Evolutionary conservation across 2,888 invertebrate species (phyloP).

Genomic region (Hemithea aestivaria): DNA sequence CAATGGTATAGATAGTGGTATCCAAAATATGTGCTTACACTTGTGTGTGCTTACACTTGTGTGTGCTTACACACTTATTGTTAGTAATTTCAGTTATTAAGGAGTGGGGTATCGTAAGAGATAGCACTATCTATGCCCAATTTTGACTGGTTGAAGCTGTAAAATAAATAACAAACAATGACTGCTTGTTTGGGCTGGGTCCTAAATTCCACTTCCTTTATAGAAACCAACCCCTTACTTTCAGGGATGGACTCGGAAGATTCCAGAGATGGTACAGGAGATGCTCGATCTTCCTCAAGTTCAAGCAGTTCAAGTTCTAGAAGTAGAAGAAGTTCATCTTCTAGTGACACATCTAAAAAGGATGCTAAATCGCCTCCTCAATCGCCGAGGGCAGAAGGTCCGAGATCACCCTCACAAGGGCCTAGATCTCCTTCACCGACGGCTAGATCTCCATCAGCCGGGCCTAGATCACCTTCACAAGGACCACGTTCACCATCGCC

Average conservation of each 20-base stretch:
- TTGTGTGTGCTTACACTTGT: no score
- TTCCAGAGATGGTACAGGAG: constrained; percentile 73
- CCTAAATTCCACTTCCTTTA: constrained; percentile 26
- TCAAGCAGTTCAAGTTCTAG: constrained; percentile 72
- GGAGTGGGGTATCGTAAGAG: no score
- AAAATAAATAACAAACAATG: constrained; percentile 33
- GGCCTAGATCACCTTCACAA: constrained; percentile 54
- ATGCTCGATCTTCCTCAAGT: constrained; percentile 66
- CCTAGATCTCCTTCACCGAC: not conserved
- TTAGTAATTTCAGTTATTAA: no score
- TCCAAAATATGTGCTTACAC: no score
- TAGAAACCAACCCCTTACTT: constrained; percentile 42
- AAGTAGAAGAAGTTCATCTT: constrained; percentile 65
- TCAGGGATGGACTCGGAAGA: constrained; percentile 82
- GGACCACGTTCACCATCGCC: constrained; percentile 25
- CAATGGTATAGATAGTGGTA: constrained; percentile 19
- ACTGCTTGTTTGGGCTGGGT: constrained; percentile 48
- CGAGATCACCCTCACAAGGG: constrained; percentile 39
- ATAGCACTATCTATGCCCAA: constrained; percentile 21
- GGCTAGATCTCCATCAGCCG: constrained; percentile 9
- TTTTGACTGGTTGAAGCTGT: constrained; percentile 37
- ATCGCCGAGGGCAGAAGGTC: constrained; percentile 35
- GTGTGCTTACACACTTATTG: no score
- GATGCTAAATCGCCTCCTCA: constrained; percentile 54
- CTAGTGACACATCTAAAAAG: constrained; percentile 64